Evolutionary conservation across 2,113 vertebrate species (phyloP), one percentile per base, ranked within the genome.

Genomic region (Barbus barbus): DNA sequence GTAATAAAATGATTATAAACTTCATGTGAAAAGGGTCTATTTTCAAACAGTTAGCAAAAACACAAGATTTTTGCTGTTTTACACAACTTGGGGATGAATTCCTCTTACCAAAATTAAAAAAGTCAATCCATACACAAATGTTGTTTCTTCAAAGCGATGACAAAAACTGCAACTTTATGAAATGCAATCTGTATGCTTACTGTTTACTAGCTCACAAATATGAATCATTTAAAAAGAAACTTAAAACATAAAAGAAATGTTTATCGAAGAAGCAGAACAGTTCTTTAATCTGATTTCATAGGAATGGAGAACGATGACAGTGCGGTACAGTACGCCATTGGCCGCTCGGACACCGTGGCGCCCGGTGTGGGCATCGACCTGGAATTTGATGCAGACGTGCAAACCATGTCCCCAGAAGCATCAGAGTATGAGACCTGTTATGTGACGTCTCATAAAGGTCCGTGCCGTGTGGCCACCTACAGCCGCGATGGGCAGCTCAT

Each of bases 371-470:
- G 97, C 1, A 99, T 99, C 46, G 98, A 99, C 90, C 90, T 99
- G 87, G 98, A 99, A 71, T 99, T 98, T 71, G 98, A 99, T 53
- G 98, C 98, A 0, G 98, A 99, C 4, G 96, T 99, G 53, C 98
- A 99, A 91, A 97, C 97, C 20, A 99, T 98, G 97, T 99, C 98
- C 31, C 98, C 98, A 0, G 98, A 99, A 90, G 97, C 98, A 0
- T 99, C 97, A 0, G 98, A 99, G 90, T 99, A 99, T 0, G 98
- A 99, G 91, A 99, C 98, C 12, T 99, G 98, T 92, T 99, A 99
- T 0, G 98, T 99, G 71, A 99, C 98, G 0, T 99, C 98, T 13
- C 98, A 99, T 73, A 99, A 99, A 85, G 98, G 98, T 9, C 98
- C 98, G 0, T 99, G 98, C 84, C 95, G 98, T 0, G 96, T 99